Base-by-base conservation (phyloP, 2,113 vertebrate genomes). In the Ptilorrhoa leucosticta region DNA sequence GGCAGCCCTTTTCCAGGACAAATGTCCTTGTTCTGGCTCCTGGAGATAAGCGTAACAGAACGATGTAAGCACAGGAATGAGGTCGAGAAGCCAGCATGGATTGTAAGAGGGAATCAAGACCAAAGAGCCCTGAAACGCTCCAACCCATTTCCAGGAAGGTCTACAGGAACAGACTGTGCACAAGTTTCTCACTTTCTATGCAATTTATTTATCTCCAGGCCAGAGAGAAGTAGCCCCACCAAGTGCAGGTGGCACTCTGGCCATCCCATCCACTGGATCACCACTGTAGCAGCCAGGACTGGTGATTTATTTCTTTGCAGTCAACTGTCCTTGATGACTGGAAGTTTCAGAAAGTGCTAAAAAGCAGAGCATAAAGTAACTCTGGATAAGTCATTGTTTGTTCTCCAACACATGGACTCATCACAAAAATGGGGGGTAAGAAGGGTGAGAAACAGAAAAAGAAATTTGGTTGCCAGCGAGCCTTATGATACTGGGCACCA, bases 41-140 rank as follows among this genome's bases (percentile, higher is more conserved):
- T 42, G 50, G 31, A 90, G 48, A 56, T 50, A 83, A 83, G 68
- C 0, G 0, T 19, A 64, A 65, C 5, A 27, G 26, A 56, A 31
- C 0, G 0, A 22, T 8, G 11, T 28, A 54, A 70, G 24, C 22
- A 7, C 31, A 37, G 24, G 27, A 83, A 63, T 10, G 37, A 83
- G 48, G 40, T 11, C 0, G 0, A 48, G 47, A 61, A 54, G 31
- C 15, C 31, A 47, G 22, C 26, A 56, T 2, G 15, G 26, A 69
- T 5, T 48, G 31, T 6, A 37, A 12, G 31, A 13, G 13, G 27
- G 10, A 37, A 56, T 42, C 56, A 50, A 26, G 35, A 56, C 27
- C 42, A 48, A 61, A 77, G 66, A 63, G 10, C 50, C 35, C 48
- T 11, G 4, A 53, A 90, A 42, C 4, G 2, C n/a, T 4, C 14